Percentiles rank a stretch among this genome's conserved stretches.
phyloP scores from a whole-genome alignment of 1,140 invertebrate species.

The Magallana angulata region DNA sequence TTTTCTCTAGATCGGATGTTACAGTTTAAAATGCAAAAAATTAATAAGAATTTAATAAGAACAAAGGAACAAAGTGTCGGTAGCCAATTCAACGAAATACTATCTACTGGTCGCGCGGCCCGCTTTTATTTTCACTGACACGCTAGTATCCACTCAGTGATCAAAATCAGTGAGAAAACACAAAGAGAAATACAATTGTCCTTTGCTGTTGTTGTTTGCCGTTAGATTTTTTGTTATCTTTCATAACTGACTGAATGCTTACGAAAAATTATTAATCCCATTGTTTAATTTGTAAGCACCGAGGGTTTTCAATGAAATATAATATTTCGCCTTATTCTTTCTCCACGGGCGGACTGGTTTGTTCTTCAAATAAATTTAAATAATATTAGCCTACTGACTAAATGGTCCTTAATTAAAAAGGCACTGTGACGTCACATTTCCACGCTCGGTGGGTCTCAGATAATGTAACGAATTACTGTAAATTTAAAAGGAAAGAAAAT shows the following conservation, averaged over 20 bases:
- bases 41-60: too few species aligned
- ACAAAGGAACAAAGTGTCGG: too few species aligned
- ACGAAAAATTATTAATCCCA: background rate
- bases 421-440: conserved; percentile 2
- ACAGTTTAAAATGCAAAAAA: too few species aligned
- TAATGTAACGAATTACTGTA: conserved; percentile 7
- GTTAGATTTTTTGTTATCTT: background rate
- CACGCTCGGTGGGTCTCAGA: background rate
- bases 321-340: conserved; percentile 14
- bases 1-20: too few species aligned
- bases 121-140: too few species aligned
- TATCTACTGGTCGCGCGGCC: too few species aligned
- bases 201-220: background rate
- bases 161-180: background rate
- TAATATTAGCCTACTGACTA: background rate
- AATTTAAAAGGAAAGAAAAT: conserved; percentile 31
- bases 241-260: background rate
- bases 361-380: background rate
- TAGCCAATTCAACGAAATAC: too few species aligned
- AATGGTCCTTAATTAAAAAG: conserved; percentile 35
- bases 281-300: conserved; percentile 8
- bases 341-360: background rate
- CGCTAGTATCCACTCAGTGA: too few species aligned
- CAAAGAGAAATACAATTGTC: background rate
- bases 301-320: conserved; percentile 17